Base-by-base conservation (phyloP, 1,140 invertebrate genomes). In the Papilio polytes region DNA sequence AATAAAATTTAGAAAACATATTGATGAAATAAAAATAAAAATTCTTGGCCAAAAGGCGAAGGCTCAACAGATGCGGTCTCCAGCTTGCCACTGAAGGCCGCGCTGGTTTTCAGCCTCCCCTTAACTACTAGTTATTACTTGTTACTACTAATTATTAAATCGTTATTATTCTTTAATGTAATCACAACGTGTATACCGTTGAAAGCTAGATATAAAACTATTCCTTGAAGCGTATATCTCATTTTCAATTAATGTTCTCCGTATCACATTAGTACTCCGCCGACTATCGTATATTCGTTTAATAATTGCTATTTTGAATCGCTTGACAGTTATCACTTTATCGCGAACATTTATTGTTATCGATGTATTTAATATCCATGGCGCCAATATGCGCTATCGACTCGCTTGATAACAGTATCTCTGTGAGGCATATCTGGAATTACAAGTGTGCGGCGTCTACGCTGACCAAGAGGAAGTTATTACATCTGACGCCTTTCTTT, bases 361-460 rank as follows among this genome's bases (percentile, higher is more conserved):
- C 84, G 81, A 83, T 86, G 85, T 83, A 80, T 82, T 87, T 83
- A 85, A 89, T 86, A 87, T 88, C 89, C 86, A 81, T 88, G 90
- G 90, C 91, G 89, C 88, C 91, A 91, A 86, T 83, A 81, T 81
- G 79, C 81, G 86, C 85, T 91, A 92, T 89, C 85, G 80, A 46
- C 66, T 73, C 80, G 72, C 53, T 20, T 73, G 80, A 85, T 86
- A 85, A 84, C 80, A 74, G 74, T 80, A 81, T 82, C 83, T 80
- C 82, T 82, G 74, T 82, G 56, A 78, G 81, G 82, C 78, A 83
- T 83, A 81, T 78, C 77, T 78, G 77, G 77, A 78, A 78, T 85
- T 72, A 80, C 77, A 80, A 79, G 56, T 82, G 74, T 31, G 74
- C 80, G 36, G 80, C 77, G 80, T 70, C 80, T 78, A 63, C 56